Conservation (phyloP, 2,888 invertebrate species). For the Idaea biselata region DNA sequence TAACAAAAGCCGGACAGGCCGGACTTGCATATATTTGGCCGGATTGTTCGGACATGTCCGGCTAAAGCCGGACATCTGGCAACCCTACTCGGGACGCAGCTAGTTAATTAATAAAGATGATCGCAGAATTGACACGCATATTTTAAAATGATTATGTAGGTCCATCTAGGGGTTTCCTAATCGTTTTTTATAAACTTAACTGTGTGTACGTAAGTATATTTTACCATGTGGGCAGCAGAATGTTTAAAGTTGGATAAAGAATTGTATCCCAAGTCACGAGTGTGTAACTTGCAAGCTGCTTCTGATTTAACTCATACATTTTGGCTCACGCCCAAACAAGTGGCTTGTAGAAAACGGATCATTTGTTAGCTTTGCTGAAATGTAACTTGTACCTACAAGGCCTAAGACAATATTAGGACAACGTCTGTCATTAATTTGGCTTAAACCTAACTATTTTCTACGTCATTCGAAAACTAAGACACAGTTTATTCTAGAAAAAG, state of each 20-base stretch:
- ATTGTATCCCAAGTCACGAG: background rate
- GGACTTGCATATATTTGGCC: too few relatives aligned
- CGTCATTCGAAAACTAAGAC: too few relatives aligned
- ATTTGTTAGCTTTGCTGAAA: background rate
- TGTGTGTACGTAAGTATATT: background rate
- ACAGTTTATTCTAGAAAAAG: too few relatives aligned
- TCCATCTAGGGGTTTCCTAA: too few relatives aligned
- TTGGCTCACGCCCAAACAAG: slow-evolving; percentile 6
- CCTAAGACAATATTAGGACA: background rate
- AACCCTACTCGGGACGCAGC: too few relatives aligned
- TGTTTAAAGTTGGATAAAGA: slow-evolving; percentile 6
- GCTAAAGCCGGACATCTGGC: too few relatives aligned
- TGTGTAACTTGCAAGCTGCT: background rate
- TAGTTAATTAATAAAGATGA: too few relatives aligned
- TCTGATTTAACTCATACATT: slow-evolving; percentile 4
- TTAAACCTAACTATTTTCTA: too few relatives aligned
- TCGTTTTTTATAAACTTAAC: background rate
- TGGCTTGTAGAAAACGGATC: slow-evolving; percentile 2
- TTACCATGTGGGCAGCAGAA: background rate
- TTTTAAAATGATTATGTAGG: too few relatives aligned
- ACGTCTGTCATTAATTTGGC: background rate
- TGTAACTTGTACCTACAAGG: background rate
- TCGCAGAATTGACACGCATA: too few relatives aligned
- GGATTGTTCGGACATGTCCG: too few relatives aligned
- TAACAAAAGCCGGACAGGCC: too few relatives aligned